Conservation (phyloP, 2,113 vertebrate genomes). For the zebrafish (Danio rerio) region GRCz12tu NC_133194.1:22246501-22247000, state of each 20-base stretch:
- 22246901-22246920: slow-evolving; percentile 25
- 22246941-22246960: slow-evolving; percentile 38
- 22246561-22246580: no score
- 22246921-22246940: background rate
- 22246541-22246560: no score
- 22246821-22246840: background rate
- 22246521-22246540: no score
- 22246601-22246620: no score
- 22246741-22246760: background rate
- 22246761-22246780: background rate
- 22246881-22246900: slow-evolving; percentile 30
- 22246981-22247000: slow-evolving; percentile 4
- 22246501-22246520: no score
- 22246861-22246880: slow-evolving; percentile 4
- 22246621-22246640: no score
- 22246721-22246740: no score
- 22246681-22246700: no score
- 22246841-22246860: background rate
- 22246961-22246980: slow-evolving; percentile 18
- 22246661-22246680: no score
- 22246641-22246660: no score
- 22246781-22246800: background rate
- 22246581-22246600: no score
- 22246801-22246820: background rate
- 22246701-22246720: no score